A percentile compares a stretch with the other conserved stretches of the same genome.
phyloP scores from a whole-genome alignment of 1,140 invertebrate species.

The Pteromalus puparum region DNA sequence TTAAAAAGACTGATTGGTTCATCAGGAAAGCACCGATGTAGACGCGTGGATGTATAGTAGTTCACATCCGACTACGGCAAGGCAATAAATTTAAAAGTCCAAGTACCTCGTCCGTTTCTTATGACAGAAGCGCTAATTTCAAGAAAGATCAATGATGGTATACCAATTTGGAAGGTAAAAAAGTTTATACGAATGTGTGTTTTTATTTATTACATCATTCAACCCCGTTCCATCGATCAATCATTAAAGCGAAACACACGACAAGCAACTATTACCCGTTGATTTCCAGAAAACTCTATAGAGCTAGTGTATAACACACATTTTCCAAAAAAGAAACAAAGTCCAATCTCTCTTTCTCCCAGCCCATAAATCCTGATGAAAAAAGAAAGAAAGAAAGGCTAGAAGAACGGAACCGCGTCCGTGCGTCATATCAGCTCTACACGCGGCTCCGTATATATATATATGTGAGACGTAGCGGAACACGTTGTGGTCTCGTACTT shows the following conservation, averaged over 20 bases:
- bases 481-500: background rate
- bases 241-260: too few species aligned
- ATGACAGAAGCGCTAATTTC: background rate
- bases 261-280: too few species aligned
- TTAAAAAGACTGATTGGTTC: background rate
- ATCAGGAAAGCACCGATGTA: background rate
- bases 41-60: background rate
- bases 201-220: too few species aligned
- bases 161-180: too few species aligned
- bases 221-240: too few species aligned
- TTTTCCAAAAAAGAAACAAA: too few species aligned
- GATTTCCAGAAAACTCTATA: too few species aligned
- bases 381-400: background rate
- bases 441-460: background rate
- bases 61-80: background rate
- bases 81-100: background rate
- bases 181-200: too few species aligned
- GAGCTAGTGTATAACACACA: too few species aligned
- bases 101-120: background rate
- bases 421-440: background rate
- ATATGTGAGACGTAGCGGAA: constrained; percentile 18
- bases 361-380: background rate
- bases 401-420: constrained; percentile 17
- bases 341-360: too few species aligned
- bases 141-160: too few species aligned